These are phyloP conservation scores for Phyllopteryx taeniolatus DNA, from an alignment of 2,113 vertebrate species.

Conservation along the genomic window DNA sequence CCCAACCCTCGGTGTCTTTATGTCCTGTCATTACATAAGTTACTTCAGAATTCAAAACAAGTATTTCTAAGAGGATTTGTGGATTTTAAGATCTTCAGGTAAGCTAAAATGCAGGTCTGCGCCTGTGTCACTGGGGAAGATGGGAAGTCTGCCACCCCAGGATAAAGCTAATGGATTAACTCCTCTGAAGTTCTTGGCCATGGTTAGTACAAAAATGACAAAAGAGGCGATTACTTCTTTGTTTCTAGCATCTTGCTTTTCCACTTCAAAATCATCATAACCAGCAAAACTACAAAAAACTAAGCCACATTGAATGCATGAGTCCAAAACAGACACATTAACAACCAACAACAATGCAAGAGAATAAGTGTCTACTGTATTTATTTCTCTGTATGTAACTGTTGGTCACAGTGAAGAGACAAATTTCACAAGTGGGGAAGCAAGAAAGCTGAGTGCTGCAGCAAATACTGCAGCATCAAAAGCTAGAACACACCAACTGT, in stretches of 20 bases:
- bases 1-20: slow-evolving; percentile 40
- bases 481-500: neutral
- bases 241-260: neutral
- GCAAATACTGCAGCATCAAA: neutral
- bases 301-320: neutral
- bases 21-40: slow-evolving; percentile 39
- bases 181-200: slow-evolving; percentile 9
- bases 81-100: slow-evolving; percentile 52
- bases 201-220: slow-evolving; percentile 24
- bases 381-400: neutral
- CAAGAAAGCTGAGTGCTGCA: neutral
- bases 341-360: neutral
- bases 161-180: slow-evolving; percentile 50
- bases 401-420: neutral
- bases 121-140: slow-evolving; percentile 36
- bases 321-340: neutral
- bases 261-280: neutral
- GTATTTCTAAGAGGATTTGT: slow-evolving; percentile 56
- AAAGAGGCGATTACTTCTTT: slow-evolving; percentile 15
- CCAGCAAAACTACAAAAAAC: neutral
- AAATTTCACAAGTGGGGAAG: neutral
- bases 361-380: neutral
- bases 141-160: slow-evolving; percentile 36
- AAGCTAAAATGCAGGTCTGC: slow-evolving; percentile 38
- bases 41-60: slow-evolving; percentile 37